Percentiles rank a stretch among this genome's conserved stretches.
Conservation (phyloP, 2,797 vertebrate genomes). For the Peromyscus attwateri region DNA sequence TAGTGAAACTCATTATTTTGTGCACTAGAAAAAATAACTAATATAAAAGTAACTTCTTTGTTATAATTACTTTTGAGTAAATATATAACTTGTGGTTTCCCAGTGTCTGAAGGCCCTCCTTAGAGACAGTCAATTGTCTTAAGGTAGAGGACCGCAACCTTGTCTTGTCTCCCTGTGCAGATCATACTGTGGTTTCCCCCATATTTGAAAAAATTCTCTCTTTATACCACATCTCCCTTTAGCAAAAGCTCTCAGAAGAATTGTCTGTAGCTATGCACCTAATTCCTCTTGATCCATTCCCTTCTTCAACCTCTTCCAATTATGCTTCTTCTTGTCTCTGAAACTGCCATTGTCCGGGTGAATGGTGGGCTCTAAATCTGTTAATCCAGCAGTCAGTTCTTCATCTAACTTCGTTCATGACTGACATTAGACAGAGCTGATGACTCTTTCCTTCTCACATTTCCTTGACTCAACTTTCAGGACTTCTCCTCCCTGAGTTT, state of each 20-base stretch:
- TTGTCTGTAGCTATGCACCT: background rate
- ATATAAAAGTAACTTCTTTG: background rate
- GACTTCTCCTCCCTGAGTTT: background rate
- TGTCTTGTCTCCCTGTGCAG: background rate
- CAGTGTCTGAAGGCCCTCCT: background rate
- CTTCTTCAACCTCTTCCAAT: background rate
- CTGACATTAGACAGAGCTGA: background rate
- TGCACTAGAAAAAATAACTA: background rate
- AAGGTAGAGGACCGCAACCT: background rate
- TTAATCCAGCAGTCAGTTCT: slow-evolving; percentile 23
- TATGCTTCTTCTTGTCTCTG: background rate
- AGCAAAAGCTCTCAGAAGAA: background rate
- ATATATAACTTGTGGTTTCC: background rate
- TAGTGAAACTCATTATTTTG: background rate
- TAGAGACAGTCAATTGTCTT: background rate
- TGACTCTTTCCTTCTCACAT: background rate
- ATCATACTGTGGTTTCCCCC: background rate
- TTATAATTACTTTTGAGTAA: background rate
- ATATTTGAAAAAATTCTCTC: background rate
- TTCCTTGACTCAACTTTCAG: slow-evolving; percentile 1
- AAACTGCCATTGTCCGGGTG: background rate
- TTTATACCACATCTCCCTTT: background rate
- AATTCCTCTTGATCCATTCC: background rate
- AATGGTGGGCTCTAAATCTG: background rate
- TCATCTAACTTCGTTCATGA: background rate